Percentiles rank a stretch among this genome's conserved stretches.
Conservation (phyloP, 2,797 vertebrate genomes). For the Eupleurogrammus muticus region DNA sequence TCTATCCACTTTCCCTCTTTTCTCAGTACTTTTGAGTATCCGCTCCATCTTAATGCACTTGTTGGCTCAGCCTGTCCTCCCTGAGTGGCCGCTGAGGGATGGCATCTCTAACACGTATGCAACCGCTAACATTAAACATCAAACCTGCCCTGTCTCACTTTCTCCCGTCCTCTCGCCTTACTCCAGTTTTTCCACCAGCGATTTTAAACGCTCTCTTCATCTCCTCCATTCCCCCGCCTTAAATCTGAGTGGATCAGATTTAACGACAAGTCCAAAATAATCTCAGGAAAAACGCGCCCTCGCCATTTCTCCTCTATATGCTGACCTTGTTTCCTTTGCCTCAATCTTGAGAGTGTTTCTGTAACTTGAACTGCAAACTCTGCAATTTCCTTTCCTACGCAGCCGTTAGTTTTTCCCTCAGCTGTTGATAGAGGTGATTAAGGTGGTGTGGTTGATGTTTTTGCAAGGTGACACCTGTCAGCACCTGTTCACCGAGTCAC, state of each 20-base stretch:
- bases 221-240: constrained; percentile 44
- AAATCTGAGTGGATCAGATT: constrained; percentile 73
- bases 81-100: not conserved
- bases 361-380: not conserved
- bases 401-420: not conserved
- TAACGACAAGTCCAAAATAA: constrained; percentile 77
- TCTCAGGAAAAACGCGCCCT: constrained; percentile 36
- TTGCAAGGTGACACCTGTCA: constrained; percentile 45
- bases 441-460: constrained; percentile 25
- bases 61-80: constrained; percentile 21
- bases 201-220: constrained; percentile 37
- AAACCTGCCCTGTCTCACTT: constrained; percentile 5
- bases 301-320: constrained; percentile 12
- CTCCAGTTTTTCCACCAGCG: constrained; percentile 29
- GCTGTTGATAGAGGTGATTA: constrained; percentile 20
- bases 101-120: constrained; percentile 7
- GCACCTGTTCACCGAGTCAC: constrained; percentile 40
- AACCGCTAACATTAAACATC: constrained; percentile 9
- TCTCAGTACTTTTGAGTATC: constrained; percentile 41
- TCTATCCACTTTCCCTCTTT: constrained; percentile 21
- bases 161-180: constrained; percentile 1
- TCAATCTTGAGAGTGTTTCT: not conserved
- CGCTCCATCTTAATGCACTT: constrained; percentile 26
- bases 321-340: constrained; percentile 11
- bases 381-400: not conserved